Percentiles rank a stretch among this genome's conserved stretches.
Conservation (phyloP, 2,113 vertebrate genomes). For the Neotragus moschatus region DNA sequence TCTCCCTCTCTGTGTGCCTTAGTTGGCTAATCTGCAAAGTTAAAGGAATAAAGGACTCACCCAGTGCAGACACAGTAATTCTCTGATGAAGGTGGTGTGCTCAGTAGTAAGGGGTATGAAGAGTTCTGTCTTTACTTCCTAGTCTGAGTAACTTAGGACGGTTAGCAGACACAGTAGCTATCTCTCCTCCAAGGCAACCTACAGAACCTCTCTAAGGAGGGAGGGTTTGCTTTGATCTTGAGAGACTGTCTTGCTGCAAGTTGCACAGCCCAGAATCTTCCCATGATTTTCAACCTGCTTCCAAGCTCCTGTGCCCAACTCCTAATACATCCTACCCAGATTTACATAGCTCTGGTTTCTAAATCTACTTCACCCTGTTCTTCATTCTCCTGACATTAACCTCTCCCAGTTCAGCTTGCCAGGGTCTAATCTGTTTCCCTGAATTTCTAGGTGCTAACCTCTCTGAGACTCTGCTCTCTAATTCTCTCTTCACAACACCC, state of each 20-base stretch:
- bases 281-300: neutral
- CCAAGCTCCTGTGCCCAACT: neutral
- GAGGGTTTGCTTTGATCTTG: neutral
- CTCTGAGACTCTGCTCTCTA: neutral
- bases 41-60: neutral
- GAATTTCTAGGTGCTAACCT: neutral
- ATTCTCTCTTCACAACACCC: neutral
- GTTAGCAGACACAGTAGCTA: neutral
- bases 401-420: neutral
- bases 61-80: neutral
- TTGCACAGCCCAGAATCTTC: neutral
- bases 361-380: neutral
- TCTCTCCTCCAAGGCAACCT: neutral
- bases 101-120: neutral
- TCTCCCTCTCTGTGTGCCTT: neutral
- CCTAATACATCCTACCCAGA: neutral
- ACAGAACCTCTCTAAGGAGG: neutral
- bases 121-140: neutral
- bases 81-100: neutral
- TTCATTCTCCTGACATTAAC: neutral
- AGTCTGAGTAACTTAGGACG: neutral
- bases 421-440: neutral
- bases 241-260: neutral
- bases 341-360: neutral
- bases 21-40: neutral